Evolutionary conservation across 2,113 vertebrate species (phyloP).

Genomic region (Platichthys stellatus): DNA sequence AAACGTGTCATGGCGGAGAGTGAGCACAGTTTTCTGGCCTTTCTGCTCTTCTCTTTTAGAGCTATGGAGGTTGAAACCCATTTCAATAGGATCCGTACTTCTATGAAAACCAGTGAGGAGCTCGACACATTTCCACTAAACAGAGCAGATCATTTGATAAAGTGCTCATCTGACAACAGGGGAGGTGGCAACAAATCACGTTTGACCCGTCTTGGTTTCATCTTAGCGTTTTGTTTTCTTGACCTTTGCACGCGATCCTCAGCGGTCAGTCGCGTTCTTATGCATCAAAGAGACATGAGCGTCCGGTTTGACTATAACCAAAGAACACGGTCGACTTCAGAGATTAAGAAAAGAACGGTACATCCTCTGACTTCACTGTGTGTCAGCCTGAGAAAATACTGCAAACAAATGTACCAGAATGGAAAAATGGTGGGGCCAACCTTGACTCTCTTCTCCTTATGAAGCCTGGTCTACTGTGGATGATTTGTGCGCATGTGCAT

Average conservation of each 20-base stretch:
- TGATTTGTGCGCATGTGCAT: conserved; percentile 13
- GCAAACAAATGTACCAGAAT: conserved; percentile 38
- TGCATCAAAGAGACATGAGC: conserved; percentile 54
- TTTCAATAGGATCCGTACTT: background rate
- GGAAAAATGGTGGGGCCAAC: conserved; percentile 4
- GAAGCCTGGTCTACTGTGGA: conserved; percentile 49
- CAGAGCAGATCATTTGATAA: conserved; percentile 56
- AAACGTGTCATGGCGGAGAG: background rate
- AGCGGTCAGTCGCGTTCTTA: conserved; percentile 10
- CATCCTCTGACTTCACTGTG: conserved; percentile 40
- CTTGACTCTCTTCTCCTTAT: conserved; percentile 60
- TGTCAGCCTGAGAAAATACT: conserved; percentile 36
- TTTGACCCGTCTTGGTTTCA: background rate
- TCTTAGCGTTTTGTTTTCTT: conserved; percentile 33
- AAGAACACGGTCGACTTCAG: conserved; percentile 35
- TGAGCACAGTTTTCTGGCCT: background rate
- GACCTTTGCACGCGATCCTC: conserved; percentile 36
- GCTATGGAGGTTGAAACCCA: background rate
- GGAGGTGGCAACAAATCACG: conserved; percentile 30
- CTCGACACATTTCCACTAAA: conserved; percentile 37
- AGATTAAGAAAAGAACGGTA: conserved; percentile 57
- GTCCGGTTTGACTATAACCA: conserved; percentile 36
- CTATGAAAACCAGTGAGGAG: background rate
- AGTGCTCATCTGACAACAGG: conserved; percentile 41
- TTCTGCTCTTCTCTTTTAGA: background rate